Percentiles rank a stretch among this genome's conserved stretches.
Evolutionary conservation across 2,113 vertebrate genomes (phyloP).

Genomic region (Lampris incognitus): DNA sequence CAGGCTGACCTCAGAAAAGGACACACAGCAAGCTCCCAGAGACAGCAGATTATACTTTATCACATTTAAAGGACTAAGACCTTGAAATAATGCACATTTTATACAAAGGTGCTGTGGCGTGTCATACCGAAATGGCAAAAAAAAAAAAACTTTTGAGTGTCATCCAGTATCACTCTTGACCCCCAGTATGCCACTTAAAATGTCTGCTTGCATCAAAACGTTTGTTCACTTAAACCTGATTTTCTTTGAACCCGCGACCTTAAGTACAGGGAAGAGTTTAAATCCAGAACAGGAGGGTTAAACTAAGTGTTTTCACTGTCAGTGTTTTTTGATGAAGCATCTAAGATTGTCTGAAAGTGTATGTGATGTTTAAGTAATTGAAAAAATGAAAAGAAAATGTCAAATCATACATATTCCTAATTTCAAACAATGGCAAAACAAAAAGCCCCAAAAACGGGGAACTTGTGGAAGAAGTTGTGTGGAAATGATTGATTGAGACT

Average conservation of each 20-base stretch:
- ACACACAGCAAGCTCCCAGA: constrained; percentile 37
- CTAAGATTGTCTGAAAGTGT: constrained; percentile 43
- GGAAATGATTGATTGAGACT: too few species aligned
- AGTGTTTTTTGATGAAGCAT: constrained; percentile 41
- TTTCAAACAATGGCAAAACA: background rate
- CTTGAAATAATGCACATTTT: constrained; percentile 81
- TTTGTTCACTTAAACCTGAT: constrained; percentile 64
- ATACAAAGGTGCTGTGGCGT: constrained; percentile 48
- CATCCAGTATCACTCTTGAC: constrained; percentile 69
- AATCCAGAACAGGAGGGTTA: constrained; percentile 33
- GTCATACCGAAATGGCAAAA: constrained; percentile 23
- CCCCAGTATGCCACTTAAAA: constrained; percentile 64
- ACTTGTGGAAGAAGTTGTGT: too few species aligned
- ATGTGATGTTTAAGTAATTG: constrained; percentile 34
- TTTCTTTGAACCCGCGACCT: constrained; percentile 46
- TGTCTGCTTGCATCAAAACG: constrained; percentile 64
- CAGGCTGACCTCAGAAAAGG: constrained; percentile 70
- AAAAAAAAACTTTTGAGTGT: constrained; percentile 57
- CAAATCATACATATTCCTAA: constrained; percentile 13
- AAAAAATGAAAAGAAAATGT: background rate
- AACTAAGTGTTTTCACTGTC: constrained; percentile 57
- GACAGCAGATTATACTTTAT: constrained; percentile 75
- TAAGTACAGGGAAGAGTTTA: constrained; percentile 43
- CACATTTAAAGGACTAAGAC: constrained; percentile 73
- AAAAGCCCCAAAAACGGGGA: background rate